Evolutionary conservation across 2,113 vertebrate species (phyloP).

Genomic region (Dromaius novaehollandiae): DNA sequence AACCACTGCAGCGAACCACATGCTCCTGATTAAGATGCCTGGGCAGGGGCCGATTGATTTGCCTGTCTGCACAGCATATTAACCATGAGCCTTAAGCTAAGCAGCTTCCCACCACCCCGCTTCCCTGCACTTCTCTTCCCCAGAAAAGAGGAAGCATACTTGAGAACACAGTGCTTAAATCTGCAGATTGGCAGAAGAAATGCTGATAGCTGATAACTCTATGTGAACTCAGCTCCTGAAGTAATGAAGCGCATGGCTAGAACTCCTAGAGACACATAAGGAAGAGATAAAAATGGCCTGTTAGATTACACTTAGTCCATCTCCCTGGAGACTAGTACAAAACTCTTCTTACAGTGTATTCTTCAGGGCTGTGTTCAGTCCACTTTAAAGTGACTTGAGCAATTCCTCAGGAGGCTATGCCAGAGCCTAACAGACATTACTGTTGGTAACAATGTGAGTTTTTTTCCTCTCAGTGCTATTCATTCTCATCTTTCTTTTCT

Average conservation of each 20-base stretch:
- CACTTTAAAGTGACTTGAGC: neutral
- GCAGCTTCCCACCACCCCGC: neutral
- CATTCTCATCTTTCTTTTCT: neutral
- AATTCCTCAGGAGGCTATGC: neutral
- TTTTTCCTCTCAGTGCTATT: neutral
- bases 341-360: neutral
- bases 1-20: slow-evolving; percentile 48
- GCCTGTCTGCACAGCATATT: slow-evolving; percentile 41
- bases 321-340: neutral
- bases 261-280: neutral
- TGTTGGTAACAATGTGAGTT: neutral
- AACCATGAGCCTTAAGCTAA: slow-evolving; percentile 6
- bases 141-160: neutral
- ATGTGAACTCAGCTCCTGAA: slow-evolving; percentile 15
- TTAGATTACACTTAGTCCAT: neutral
- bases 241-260: neutral
- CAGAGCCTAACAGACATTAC: neutral
- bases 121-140: neutral
- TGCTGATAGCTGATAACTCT: neutral
- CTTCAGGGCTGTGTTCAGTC: neutral
- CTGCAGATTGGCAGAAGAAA: slow-evolving; percentile 28
- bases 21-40: slow-evolving; percentile 70
- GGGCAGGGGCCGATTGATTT: slow-evolving; percentile 52
- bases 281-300: slow-evolving; percentile 44
- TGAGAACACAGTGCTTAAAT: neutral